Base-by-base conservation (phyloP, 2,797 vertebrate species). In the Neoniphon sammara region DNA sequence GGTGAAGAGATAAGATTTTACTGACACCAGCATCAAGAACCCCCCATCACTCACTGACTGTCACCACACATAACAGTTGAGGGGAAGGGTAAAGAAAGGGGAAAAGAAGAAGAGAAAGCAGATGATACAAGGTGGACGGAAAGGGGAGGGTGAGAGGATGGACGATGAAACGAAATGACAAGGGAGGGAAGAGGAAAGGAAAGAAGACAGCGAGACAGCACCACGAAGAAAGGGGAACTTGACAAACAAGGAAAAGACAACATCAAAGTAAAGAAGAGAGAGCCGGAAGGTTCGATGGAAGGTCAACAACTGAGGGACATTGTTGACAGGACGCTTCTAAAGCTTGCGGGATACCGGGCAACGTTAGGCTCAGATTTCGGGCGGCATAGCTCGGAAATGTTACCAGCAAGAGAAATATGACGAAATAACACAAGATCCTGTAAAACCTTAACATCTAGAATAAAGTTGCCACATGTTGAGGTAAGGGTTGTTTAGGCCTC, bases 1-100 rank as follows among this genome's bases (percentile, higher is more conserved):
- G 14, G 27, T 60, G 62, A 83, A 75, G 73, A n/a, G 80, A 89
- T 90, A 89, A 84, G 83, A 86, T 81, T 85, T 87, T 63, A 82
- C 83, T 80, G 82, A 87, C 84, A 85, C 71, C 42, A 36, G 68
- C 79, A 63, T 85, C 73, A 81, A 70, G 70, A 79, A 66, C 78
- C 84, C 84, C 75, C 75, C 73, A 70, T 83, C 78, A 83, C 73
- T 80, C 80, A 87, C 80, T 87, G 75, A 79, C 78, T 78, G 75
- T 72, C 80, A 68, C 52, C 52, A 17, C 14, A 5, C 54, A 66
- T 42, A 77, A 71, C 66, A 79, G 36, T 58, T 39, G 70, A 73
- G 46, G 39, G 76, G 65, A 79, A 77, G 54, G 69, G 73, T 56
- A 44, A 49, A 21, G 31, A 31, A 7, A 34, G 39, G 27, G 17